phyloP scores from a whole-genome alignment of 2,888 invertebrate genomes.

The Steinernema carpocapsae region DNA sequence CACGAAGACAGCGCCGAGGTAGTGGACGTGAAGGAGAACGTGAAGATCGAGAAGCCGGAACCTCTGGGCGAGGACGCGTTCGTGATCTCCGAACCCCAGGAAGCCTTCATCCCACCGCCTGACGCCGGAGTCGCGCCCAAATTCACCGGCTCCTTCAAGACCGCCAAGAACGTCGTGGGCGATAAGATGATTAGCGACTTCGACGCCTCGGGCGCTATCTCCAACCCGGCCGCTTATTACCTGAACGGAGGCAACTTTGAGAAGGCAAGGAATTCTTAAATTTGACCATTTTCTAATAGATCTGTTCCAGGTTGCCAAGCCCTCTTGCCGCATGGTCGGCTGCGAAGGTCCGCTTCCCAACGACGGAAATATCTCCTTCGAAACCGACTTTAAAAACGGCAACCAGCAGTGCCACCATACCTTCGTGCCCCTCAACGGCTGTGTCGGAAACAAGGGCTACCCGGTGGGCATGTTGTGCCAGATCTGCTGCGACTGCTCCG shows the following conservation, averaged over 20 bases:
- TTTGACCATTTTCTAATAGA: constrained; percentile 8
- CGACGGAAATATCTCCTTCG: constrained; percentile 55
- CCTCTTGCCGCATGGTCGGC: constrained; percentile 60
- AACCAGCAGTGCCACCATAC: constrained; percentile 53
- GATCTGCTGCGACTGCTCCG: constrained; percentile 63
- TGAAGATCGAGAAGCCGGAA: constrained; percentile 27
- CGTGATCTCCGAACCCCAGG: constrained; percentile 36
- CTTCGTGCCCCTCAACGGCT: constrained; percentile 62
- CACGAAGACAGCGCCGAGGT: constrained; percentile 35
- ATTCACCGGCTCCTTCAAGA: constrained; percentile 42
- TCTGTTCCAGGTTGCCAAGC: constrained; percentile 47
- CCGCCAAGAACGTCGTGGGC: constrained; percentile 10
- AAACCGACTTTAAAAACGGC: constrained; percentile 39
- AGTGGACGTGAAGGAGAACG: constrained; percentile 3
- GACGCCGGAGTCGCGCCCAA: constrained; percentile 42
- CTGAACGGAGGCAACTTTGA: constrained; percentile 59
- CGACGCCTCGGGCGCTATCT: constrained; percentile 48
- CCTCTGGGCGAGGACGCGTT: constrained; percentile 31
- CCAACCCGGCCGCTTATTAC: constrained; percentile 61
- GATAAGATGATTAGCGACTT: constrained; percentile 37
- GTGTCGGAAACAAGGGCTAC: constrained; percentile 58
- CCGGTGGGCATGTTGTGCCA: constrained; percentile 66
- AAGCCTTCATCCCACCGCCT: constrained; percentile 37
- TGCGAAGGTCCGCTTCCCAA: constrained; percentile 64
- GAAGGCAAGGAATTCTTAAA: constrained; percentile 42